Evolutionary conservation across 37 sponge, comb jelly and placozoan species (phyloP), one percentile per base, ranked within the genome.

Genomic region (Spongilla lacustris): DNA sequence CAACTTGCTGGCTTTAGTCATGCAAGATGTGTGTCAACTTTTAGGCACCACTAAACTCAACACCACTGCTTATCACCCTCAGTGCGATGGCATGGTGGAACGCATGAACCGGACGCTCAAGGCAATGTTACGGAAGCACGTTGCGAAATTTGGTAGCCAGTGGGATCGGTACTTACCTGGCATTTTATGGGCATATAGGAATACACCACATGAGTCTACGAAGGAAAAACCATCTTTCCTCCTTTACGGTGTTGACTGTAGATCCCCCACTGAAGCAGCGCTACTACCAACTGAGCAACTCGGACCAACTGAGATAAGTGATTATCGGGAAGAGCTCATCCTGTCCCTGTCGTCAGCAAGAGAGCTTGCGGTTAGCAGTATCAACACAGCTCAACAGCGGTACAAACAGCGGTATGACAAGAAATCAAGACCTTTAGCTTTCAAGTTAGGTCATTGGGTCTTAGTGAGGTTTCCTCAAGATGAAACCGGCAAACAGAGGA

Each of bases 401-500:
- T 78, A 86, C 69, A 87, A 81, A 69, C 49, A 34, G 8, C 27
- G 71, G n/a, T 87, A 82, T 82, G 83, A 88, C 83, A 79, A 34
- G 32, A 74, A 28, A 9, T 69, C 69, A 22, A 29, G 17, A 17
- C 41, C 49, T 0, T 0, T 1, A 8, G 8, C 0, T 1, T 66
- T 29, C 36, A 2, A 25, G 11, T 3, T 82, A 49, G 88, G 88
- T 8, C 68, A 82, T 68, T 82, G 88, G 88, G 83, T 75, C 0
- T 26, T 89, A 32, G 66, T 89, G 21, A 35, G 35, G 14, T 90
- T 90, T 29, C 91, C 87, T 2, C 75, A 71, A 21, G 87, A 90
- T 19, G 82, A 86, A 36, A 38, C 78, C 6, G 84, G 89, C 14
- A 36, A 77, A 27, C 46, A 36, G 36, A 26, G 89, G 22, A 89